A percentile compares a stretch with the other conserved stretches of the same genome.
phyloP scores from a whole-genome alignment of 2,113 vertebrate genomes.

The Setophaga petechia region DNA sequence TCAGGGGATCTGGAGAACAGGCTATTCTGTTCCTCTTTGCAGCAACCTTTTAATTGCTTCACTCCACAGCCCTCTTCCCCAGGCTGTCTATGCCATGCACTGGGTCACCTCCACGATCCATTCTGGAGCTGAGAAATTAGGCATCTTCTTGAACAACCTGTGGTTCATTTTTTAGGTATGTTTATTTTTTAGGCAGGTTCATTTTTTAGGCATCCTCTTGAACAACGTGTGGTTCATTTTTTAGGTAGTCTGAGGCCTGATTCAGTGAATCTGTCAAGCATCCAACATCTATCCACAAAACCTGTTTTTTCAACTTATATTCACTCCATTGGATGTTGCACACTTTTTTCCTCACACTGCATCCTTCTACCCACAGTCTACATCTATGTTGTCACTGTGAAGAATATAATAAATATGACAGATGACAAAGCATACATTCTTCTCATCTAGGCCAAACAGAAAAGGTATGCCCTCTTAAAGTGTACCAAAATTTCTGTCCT shows the following conservation, averaged over 20 bases:
- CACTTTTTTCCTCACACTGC: neutral
- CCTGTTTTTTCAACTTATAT: accelerated
- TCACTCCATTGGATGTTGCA: accelerated
- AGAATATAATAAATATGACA: neutral
- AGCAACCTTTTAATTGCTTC: neutral
- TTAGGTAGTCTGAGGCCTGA: neutral
- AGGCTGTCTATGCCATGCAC: accelerated
- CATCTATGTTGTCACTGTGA: neutral
- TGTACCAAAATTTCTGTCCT: neutral
- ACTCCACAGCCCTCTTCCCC: accelerated
- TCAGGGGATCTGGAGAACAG: neutral
- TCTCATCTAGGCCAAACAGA: neutral
- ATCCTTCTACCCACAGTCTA: neutral
- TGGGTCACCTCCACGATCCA: neutral
- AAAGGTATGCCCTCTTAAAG: neutral
- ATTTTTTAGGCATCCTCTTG: neutral
- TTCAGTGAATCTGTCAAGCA: neutral
- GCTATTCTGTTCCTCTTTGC: neutral
- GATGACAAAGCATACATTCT: neutral
- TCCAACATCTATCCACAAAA: neutral
- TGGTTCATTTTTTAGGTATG: neutral
- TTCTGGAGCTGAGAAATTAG: neutral
- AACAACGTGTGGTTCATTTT: neutral
- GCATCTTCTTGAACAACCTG: neutral
- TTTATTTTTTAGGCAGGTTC: neutral